A percentile compares a stretch with the other conserved stretches of the same genome.
phyloP scores from a whole-genome alignment of 2,113 vertebrate species.

The Etheostoma cragini region DNA sequence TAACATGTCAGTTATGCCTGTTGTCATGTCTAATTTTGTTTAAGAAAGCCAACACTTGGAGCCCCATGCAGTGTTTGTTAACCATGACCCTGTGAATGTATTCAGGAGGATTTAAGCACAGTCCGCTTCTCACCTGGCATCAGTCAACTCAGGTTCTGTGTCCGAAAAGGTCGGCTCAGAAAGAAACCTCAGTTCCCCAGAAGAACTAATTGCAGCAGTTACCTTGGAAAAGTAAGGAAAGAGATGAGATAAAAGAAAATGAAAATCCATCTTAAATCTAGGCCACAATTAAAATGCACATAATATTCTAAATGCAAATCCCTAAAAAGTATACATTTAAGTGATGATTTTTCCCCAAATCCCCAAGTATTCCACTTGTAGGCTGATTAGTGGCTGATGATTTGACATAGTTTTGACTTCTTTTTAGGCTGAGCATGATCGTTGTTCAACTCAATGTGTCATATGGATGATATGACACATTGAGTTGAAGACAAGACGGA shows the following conservation, averaged over 20 bases:
- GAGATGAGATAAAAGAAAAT: background rate
- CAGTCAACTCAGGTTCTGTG: constrained; percentile 81
- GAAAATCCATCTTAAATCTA: background rate
- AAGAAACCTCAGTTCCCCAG: constrained; percentile 84
- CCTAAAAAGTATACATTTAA: background rate
- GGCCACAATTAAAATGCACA: background rate
- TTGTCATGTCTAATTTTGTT: background rate
- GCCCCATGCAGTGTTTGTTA: background rate
- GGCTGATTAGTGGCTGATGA: background rate
- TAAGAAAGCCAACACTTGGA: background rate
- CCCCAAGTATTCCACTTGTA: background rate
- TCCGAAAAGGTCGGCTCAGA: constrained; percentile 79
- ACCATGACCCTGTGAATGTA: background rate
- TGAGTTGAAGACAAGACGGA: too few species aligned
- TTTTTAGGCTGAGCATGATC: background rate
- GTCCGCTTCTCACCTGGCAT: constrained; percentile 82
- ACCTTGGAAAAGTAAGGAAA: constrained; percentile 81
- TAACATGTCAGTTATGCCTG: background rate
- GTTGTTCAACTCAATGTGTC: too few species aligned
- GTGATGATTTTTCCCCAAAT: background rate
- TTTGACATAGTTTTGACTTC: background rate
- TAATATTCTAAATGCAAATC: too few species aligned
- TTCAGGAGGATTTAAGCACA: background rate
- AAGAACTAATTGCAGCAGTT: constrained; percentile 83
- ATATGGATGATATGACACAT: background rate